Base-by-base conservation (phyloP, 2,888 invertebrate species). In the Trichogramma evanescens region DNA sequence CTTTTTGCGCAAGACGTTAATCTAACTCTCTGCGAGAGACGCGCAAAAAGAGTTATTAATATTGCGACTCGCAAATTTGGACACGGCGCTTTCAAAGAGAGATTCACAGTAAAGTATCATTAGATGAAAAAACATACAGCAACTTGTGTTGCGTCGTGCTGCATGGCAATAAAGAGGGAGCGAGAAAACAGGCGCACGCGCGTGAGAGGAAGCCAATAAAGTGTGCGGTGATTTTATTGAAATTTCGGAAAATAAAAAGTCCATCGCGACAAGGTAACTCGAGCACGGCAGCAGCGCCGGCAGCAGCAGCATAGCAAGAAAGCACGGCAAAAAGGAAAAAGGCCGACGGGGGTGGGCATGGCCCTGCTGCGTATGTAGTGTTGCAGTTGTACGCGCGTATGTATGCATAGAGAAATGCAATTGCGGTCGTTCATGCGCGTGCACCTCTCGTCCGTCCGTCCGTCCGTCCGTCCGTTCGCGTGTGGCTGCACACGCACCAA, bases 171-270 rank as follows among this genome's bases (percentile, higher is more conserved):
- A 26, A 26, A 26, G 26, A 26, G 26, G 26, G 26, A 13, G 54
- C 38, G 13, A 50, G 26, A 6, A 48, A 50, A 60, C 61, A 40
- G 61, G 58, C 64, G 56, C 52, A 56, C 54, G 59, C 48, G 54
- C 46, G 39, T 46, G 6, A 60, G 57, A 63, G 59, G 68, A 65
- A 66, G 63, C 66, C 52, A 70, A 69, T 68, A 65, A 70, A 72
- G 71, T 72, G 70, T 70, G 71, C 72, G 70, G 67, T 66, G 66
- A 45, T 55, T 55, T 55, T 55, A 55, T 55, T 55, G 49, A 55
- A 55, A 50, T 54, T 46, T 26, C 46, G 39, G 45, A 48, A 48
- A 26, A 56, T 38, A 42, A 10, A 54, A 2, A 7, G 46, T 5
- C 5, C 9, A 46, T 10, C n/a, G n/a, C n/a, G 54, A 26, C 26